Base-by-base conservation (phyloP, 2,797 vertebrate species). In the Pangasius larnaudii region DNA sequence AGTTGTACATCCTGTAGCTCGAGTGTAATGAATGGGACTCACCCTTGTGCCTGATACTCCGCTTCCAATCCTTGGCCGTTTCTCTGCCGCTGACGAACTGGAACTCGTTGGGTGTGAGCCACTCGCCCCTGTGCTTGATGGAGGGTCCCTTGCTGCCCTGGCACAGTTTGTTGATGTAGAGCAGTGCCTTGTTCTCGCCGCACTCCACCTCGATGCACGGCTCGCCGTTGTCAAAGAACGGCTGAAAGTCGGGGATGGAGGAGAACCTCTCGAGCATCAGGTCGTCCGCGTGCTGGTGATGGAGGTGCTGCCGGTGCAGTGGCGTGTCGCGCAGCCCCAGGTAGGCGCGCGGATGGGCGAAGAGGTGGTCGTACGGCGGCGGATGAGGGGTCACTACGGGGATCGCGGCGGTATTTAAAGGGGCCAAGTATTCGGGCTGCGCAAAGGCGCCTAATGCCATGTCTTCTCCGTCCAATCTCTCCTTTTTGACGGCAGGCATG, bases 1-100 rank as follows among this genome's bases (percentile, higher is more conserved):
- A 67, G 42, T 67, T 61, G 36, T 49, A 42, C 9, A 13, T 74
- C 10, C 8, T 13, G 33, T 24, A n/a, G 51, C 18, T 1, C 18
- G 67, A 16, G 24, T n/a, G 59, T 88, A 24, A 49, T 27, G 16
- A 30, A 49, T n/a, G 11, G 11, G 85, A 90, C 95, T 95, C 96
- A 99, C 98, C 98, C 97, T 98, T 98, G 96, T 99, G 98, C 92
- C 98, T 96, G 92, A 99, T 99, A 96, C 98, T 99, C 93, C 98
- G 95, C 92, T 99, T 99, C 98, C 98, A 99, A 92, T 99, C 98
- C 94, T 99, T 99, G 92, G 98, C 98, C 11, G 98, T 99, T 95
- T 99, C 98, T 49, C 98, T 95, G 95, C 98, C 98, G 95, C 98
- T 99, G 93, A 99, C 98, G 91, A 99, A 99, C 96, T 99, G 98